Evolutionary conservation across 2,888 invertebrate species (phyloP), one percentile per base, ranked within the genome.

Genomic region (Fissipunctia ypsillon): DNA sequence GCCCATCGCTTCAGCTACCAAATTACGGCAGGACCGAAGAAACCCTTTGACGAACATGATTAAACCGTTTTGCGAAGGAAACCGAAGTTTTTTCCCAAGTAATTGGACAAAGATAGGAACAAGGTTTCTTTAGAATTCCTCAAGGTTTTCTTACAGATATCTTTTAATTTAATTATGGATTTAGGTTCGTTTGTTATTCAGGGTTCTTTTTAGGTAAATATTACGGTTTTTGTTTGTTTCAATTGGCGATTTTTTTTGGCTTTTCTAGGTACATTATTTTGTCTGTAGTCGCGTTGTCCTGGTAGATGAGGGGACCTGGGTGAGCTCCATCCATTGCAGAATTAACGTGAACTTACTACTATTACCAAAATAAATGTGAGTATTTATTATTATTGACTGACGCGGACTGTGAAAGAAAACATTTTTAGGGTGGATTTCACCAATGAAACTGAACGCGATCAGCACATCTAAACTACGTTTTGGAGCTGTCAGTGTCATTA

Each of bases 21-120:
- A 84, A 66, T 76, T 83, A 50, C 25, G 64, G 0, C 81, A 52
- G 38, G 9, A 43, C 68, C 63, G 16, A 80, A 81, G 86, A 73
- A 80, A 84, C 88, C 88, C 88, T 88, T 89, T 88, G 87, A 89
- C 89, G 81, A 87, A 87, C 82, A 89, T 89, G 89, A 90, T 90
- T 89, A 89, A 88, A 87, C 87, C 87, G 86, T 89, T 88, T 85
- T 81, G 59, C 75, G 68, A 76, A 84, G 75, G 83, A 85, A 85
- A 78, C 81, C 83, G 76, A 75, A 77, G 76, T 76, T 85, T 86
- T 86, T 88, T 80, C 59, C 74, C 84, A 79, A 87, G 84, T 84
- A 87, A 88, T 88, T 88, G 85, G 78, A 87, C 86, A 83, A 85
- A 88, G 82, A 85, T 85, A 80, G 78, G 73, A 76, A 61, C 70